Evolutionary conservation across 1,140 invertebrate genomes (phyloP), one percentile per base, ranked within the genome.

Genomic region (Orussus abietinus): DNA sequence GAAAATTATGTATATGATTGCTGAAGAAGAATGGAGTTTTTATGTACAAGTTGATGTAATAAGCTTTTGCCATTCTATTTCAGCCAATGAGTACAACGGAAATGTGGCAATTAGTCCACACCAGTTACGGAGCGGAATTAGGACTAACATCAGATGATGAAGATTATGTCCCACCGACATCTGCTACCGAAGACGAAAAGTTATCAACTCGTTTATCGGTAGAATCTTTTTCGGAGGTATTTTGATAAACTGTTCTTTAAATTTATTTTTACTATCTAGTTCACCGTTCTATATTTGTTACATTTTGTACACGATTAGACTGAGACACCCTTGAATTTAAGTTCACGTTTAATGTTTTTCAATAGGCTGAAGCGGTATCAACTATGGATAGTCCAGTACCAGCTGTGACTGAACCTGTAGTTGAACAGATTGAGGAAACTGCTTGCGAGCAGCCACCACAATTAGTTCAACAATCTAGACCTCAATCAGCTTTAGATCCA

Each of bases 81-180:
- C 63, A 85, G 83, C 86, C 83, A 44, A 86, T 95, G 81, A 79
- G 80, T 49, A 82, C 83, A 36, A 82, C 88, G 61, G 89, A 95
- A 74, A 83, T 95, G 72, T 95, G 92, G 91, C 83, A 90, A 65
- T 66, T 81, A 70, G 86, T 93, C 42, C 92, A 94, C 69, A 83
- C 82, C 51, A 87, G 85, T 58, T 96, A 96, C 74, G 93, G 93
- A 29, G 88, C 91, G 55, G 90, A 96, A 69, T 74, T 96, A 45
- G 92, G 92, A 18, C 78, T 96, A 55, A 92, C 89, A 10, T 92
- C 89, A 9, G 91, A 94, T 66, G 92, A 96, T 69, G 91, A 96
- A 66, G 89, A 92, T 60, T 94, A 95, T 55, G 77, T 83, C 18
- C 70, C 77, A 11, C 61, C 68, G 2, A 56, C 65, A 22, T 70